Evolutionary conservation across 2,113 vertebrate species (phyloP).

Genomic region (Crypturellus undulatus): DNA sequence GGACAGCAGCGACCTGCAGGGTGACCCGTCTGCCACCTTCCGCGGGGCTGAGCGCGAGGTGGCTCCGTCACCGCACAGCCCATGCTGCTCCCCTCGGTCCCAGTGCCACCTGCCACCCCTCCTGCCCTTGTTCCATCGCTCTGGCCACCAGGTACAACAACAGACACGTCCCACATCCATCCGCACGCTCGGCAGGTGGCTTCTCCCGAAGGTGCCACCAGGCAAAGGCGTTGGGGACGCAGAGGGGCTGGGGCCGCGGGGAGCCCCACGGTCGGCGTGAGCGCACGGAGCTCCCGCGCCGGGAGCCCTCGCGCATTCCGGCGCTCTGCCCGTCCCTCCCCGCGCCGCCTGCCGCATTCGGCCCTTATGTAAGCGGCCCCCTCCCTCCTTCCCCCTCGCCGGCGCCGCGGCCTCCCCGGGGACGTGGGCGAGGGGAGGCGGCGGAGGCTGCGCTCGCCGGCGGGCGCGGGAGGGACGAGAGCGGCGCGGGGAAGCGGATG

Average conservation of each 20-base stretch:
- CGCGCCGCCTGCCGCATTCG: neutral
- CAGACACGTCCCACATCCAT: neutral
- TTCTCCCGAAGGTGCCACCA: too few relatives aligned
- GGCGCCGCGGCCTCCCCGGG: neutral
- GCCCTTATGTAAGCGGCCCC: conserved; percentile 17
- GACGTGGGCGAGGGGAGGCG: neutral
- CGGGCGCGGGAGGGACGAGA: neutral
- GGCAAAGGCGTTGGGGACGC: too few relatives aligned
- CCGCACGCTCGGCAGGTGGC: too few relatives aligned
- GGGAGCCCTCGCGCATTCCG: conserved; percentile 22
- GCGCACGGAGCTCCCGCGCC: neutral
- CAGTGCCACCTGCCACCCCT: neutral
- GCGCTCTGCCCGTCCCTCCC: conserved; percentile 15
- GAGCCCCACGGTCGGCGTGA: neutral
- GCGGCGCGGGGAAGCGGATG: neutral
- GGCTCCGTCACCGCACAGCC: fast-evolving
- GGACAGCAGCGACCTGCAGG: neutral
- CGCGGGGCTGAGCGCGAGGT: fast-evolving
- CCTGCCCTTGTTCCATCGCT: neutral
- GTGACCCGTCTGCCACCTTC: neutral
- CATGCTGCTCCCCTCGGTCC: neutral
- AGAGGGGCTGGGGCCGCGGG: too few relatives aligned
- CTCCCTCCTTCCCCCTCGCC: neutral
- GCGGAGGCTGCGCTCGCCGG: fast-evolving
- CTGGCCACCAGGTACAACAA: neutral